Conservation (phyloP, 2,797 vertebrate species). For the Apodemus agrarius region DNA sequence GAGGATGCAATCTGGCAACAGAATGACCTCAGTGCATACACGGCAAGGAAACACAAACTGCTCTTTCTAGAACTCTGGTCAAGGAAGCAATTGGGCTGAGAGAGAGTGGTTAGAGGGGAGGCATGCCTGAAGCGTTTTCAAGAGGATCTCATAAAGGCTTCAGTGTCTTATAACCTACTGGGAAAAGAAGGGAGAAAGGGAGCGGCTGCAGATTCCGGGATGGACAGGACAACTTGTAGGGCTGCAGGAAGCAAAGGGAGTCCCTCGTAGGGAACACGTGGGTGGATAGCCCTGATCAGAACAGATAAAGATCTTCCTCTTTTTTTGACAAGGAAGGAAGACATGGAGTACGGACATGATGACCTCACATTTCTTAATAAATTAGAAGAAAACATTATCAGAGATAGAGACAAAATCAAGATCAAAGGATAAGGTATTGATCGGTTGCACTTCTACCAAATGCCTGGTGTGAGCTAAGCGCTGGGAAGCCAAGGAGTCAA, state of each 20-base stretch:
- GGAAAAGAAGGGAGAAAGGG: background rate
- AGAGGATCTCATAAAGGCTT: background rate
- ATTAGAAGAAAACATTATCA: background rate
- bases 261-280: background rate
- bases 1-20: background rate
- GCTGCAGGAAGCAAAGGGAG: background rate
- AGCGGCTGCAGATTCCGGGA: background rate
- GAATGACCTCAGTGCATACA: background rate
- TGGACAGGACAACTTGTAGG: background rate
- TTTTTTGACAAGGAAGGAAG: background rate
- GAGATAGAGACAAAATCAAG: conserved; percentile 34
- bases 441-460: background rate
- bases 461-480: background rate
- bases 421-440: background rate
- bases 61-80: background rate
- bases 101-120: background rate
- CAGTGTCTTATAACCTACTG: background rate
- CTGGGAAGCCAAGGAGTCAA: background rate
- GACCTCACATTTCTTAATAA: background rate
- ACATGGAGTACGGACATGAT: background rate
- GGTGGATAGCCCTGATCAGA: background rate
- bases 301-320: background rate
- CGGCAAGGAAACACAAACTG: background rate
- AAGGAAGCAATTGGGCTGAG: background rate
- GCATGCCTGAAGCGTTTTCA: conserved; percentile 7